A percentile compares a stretch with the other conserved stretches of the same genome.
Evolutionary conservation across 2,888 invertebrate species (phyloP).

Genomic region (Mantis religiosa): DNA sequence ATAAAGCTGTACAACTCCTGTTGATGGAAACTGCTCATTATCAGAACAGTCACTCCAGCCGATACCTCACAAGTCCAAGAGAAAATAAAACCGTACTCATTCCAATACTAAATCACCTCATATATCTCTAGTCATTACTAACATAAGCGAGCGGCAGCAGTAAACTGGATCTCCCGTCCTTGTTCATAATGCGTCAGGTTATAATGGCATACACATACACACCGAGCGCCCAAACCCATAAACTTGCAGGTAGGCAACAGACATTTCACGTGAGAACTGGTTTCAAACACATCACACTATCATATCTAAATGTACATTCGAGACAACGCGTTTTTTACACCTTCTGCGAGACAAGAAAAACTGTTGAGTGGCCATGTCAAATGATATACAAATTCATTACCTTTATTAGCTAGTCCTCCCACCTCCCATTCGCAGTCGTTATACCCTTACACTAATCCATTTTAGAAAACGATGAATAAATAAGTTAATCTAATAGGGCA

Average conservation of each 20-base stretch:
- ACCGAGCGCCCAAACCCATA: slow-evolving; percentile 1
- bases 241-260: slow-evolving; percentile 5
- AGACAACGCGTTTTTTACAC: neutral
- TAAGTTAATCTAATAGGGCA: neutral
- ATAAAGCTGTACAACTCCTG: neutral
- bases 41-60: neutral
- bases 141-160: neutral
- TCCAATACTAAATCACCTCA: slow-evolving; percentile 8
- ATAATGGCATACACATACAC: neutral
- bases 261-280: slow-evolving; percentile 4
- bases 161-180: neutral
- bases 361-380: neutral
- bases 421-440: neutral
- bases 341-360: neutral
- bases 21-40: slow-evolving; percentile 11
- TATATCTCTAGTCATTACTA: slow-evolving; percentile 7
- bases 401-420: neutral
- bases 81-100: neutral
- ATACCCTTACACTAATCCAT: neutral
- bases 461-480: neutral
- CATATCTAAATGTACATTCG: slow-evolving; percentile 5
- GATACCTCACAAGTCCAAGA: neutral
- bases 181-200: neutral
- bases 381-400: slow-evolving; percentile 8
- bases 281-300: slow-evolving; percentile 5